Percentiles rank a stretch among this genome's conserved stretches.
These are phyloP conservation scores for Pithys albifrons DNA, from an alignment of 2,113 vertebrate genomes.

Conservation along the genomic window DNA sequence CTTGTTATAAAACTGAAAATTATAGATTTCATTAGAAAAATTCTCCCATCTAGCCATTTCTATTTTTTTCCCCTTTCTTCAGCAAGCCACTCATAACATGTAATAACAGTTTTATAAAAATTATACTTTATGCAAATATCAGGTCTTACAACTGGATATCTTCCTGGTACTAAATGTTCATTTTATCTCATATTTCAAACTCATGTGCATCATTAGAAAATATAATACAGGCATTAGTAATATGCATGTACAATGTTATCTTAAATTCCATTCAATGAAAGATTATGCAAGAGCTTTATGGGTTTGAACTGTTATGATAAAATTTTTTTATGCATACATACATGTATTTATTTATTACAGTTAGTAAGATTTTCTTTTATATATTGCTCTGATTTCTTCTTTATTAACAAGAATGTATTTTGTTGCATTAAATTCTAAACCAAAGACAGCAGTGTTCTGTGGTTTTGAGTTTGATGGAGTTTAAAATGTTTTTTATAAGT, in stretches of 20 bases:
- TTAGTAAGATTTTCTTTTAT: neutral
- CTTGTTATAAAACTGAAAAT: neutral
- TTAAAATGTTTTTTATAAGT: neutral
- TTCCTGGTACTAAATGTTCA: neutral
- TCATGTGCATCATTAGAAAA: neutral
- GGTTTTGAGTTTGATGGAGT: accelerated
- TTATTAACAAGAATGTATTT: accelerated
- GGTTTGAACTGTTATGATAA: neutral
- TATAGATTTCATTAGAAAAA: neutral
- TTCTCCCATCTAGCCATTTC: neutral
- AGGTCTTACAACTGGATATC: neutral
- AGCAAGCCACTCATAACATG: neutral
- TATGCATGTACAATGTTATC: neutral
- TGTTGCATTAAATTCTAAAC: neutral
- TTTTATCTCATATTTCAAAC: neutral
- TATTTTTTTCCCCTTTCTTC: neutral
- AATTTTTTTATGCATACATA: neutral
- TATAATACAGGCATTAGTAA: neutral
- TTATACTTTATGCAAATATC: neutral
- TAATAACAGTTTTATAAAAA: neutral
- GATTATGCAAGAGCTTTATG: neutral
- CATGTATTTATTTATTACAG: neutral
- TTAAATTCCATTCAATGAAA: neutral
- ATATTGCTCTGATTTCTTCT: neutral
- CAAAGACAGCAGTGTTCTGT: neutral